A percentile compares a stretch with the other conserved stretches of the same genome.
Evolutionary conservation across 2,888 invertebrate genomes (phyloP).

Genomic region (Cheilosia soror): DNA sequence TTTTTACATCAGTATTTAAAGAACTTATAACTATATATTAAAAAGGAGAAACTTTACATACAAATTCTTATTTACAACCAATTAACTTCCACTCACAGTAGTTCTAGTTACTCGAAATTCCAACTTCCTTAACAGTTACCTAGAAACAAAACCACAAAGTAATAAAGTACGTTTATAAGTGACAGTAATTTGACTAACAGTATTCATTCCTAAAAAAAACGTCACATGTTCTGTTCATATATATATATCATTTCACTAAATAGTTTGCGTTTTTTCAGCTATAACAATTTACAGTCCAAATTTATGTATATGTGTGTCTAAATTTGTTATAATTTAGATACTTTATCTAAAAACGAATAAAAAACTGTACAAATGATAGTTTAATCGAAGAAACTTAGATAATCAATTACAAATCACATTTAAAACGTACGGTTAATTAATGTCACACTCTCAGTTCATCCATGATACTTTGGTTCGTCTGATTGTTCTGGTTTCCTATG

Average conservation of each 20-base stretch:
- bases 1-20: conserved; percentile 23
- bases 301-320: conserved; percentile 5
- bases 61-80: conserved; percentile 43
- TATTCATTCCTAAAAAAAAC: conserved; percentile 48
- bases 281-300: conserved; percentile 66
- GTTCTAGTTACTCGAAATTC: conserved; percentile 21
- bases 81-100: conserved; percentile 31
- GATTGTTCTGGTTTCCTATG: conserved; percentile 81
- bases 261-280: conserved; percentile 3
- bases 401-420: conserved; percentile 82
- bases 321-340: conserved; percentile 30
- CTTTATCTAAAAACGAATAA: conserved; percentile 44
- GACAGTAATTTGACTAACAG: conserved; percentile 74
- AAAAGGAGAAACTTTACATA: conserved; percentile 32
- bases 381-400: conserved; percentile 36
- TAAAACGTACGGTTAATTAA: conserved; percentile 84
- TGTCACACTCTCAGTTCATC: conserved; percentile 94
- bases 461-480: conserved; percentile 86
- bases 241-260: conserved; percentile 22
- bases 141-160: conserved; percentile 23
- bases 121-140: conserved; percentile 25
- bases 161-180: conserved; percentile 62
- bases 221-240: conserved; percentile 12
- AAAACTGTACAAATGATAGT: conserved; percentile 59
- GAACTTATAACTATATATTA: conserved; percentile 14